phyloP scores from a whole-genome alignment of 1,140 invertebrate genomes.

The Caenorhabditis tropicalis region DNA sequence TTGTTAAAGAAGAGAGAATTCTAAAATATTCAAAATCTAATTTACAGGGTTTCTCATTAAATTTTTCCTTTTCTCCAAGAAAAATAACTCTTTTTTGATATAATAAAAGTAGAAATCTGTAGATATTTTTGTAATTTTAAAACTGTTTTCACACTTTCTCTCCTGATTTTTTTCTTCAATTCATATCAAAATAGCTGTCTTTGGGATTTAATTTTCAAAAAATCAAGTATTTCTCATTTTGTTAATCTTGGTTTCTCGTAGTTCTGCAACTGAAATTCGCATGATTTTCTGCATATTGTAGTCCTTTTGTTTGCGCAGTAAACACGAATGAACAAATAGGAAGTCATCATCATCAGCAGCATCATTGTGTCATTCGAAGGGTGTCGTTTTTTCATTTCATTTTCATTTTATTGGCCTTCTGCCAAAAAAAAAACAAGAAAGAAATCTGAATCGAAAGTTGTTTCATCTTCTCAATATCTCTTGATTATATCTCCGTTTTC shows the following conservation, averaged over 20 bases:
- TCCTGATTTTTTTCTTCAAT: no score
- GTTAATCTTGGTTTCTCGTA: neutral
- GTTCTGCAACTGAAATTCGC: neutral
- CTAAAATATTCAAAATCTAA: no score
- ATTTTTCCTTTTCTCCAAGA: no score
- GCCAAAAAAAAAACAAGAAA: slow-evolving; percentile 28
- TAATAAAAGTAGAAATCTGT: no score
- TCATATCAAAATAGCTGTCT: no score
- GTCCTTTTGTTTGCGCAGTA: slow-evolving; percentile 29
- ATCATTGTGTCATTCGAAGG: neutral
- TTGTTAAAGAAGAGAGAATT: no score
- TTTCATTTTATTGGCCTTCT: slow-evolving; percentile 9
- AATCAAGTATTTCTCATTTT: neutral
- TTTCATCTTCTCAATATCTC: neutral
- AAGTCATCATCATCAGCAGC: neutral
- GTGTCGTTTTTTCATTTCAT: neutral
- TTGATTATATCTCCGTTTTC: neutral
- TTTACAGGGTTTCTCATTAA: no score
- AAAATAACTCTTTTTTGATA: no score
- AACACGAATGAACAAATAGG: slow-evolving; percentile 36
- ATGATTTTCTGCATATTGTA: slow-evolving; percentile 10
- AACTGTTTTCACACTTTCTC: no score
- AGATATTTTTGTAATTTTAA: no score
- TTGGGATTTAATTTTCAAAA: no score
- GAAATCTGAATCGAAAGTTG: neutral